Evolutionary conservation across 2,888 invertebrate species (phyloP).

Genomic region (Drosophila dives): DNA sequence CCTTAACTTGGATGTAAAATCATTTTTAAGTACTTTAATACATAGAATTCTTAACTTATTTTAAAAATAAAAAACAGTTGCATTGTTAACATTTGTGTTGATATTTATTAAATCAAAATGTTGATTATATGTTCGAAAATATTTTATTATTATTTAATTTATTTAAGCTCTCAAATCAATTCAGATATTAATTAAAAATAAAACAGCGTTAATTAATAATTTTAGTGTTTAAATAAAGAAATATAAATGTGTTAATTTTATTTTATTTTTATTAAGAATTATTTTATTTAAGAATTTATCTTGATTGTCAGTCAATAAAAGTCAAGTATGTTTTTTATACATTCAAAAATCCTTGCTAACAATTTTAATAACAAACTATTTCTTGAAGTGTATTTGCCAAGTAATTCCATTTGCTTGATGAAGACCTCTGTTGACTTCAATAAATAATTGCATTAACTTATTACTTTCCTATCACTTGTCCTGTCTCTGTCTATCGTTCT

Average conservation of each 20-base stretch:
- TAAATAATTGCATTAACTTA: conserved; percentile 71
- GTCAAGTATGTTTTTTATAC: neutral
- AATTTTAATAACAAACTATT: neutral
- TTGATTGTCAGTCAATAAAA: neutral
- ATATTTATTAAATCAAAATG: too few species aligned
- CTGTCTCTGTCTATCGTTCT: conserved; percentile 1
- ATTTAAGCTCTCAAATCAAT: neutral
- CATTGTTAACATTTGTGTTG: too few species aligned
- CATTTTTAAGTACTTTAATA: neutral
- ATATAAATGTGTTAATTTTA: neutral
- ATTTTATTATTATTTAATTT: neutral
- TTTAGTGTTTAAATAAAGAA: neutral
- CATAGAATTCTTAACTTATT: too few species aligned
- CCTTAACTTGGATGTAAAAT: neutral
- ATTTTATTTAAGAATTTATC: neutral
- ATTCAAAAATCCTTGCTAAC: neutral
- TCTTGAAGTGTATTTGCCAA: conserved; percentile 12
- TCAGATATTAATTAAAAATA: neutral
- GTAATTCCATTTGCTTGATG: conserved; percentile 68
- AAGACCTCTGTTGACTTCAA: conserved; percentile 44
- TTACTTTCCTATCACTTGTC: conserved; percentile 35
- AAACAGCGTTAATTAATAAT: neutral
- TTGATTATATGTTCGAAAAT: too few species aligned
- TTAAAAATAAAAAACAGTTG: too few species aligned
- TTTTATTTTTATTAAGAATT: neutral